Percentiles rank a stretch among this genome's conserved stretches.
Conservation (phyloP, 2,113 vertebrate species). For the Myodes glareolus region DNA sequence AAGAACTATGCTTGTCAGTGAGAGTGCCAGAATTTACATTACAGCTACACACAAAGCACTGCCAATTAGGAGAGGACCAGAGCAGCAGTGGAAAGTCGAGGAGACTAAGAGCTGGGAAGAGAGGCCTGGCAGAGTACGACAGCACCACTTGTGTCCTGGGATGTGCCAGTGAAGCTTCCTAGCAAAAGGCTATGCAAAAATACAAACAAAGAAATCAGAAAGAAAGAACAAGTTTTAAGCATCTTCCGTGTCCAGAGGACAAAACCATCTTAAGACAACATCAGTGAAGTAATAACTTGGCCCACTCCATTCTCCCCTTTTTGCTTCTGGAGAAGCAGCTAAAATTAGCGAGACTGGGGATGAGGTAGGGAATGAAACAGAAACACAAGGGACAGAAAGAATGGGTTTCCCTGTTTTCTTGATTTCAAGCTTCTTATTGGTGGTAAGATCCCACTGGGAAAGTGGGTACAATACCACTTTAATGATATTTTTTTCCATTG, state of each 20-base stretch:
- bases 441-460: neutral
- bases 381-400: neutral
- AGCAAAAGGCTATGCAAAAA: slow-evolving; percentile 16
- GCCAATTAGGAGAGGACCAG: neutral
- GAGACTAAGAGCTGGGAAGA: slow-evolving; percentile 15
- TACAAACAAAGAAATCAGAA: neutral
- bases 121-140: neutral
- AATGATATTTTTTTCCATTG: neutral
- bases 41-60: neutral
- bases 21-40: neutral
- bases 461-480: slow-evolving; percentile 40
- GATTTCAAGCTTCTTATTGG: neutral
- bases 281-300: slow-evolving; percentile 7
- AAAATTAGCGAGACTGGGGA: neutral
- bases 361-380: neutral
- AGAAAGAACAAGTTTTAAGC: neutral
- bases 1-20: neutral
- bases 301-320: neutral
- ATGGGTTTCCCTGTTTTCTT: neutral
- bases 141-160: slow-evolving; percentile 3
- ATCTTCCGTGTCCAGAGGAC: slow-evolving; percentile 19
- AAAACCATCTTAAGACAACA: neutral
- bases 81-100: neutral
- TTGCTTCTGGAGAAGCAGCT: slow-evolving; percentile 19
- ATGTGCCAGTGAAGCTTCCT: neutral